These are phyloP conservation scores for Polia nebulosa DNA, from an alignment of 2,888 invertebrate genomes.

Conservation along the genomic window DNA sequence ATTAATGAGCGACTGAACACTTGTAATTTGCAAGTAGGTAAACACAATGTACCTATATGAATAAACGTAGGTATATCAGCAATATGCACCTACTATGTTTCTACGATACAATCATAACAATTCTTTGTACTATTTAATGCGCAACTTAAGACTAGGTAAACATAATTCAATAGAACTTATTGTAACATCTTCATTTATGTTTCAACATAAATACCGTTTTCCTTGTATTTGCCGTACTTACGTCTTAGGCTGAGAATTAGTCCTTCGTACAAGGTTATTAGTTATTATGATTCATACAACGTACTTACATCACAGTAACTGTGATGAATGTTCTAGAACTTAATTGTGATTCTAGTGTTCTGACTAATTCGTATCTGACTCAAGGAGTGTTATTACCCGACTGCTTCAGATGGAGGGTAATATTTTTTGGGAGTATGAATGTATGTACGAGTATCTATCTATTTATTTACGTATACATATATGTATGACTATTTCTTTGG, in stretches of 20 bases:
- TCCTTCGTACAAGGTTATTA: conserved; percentile 32
- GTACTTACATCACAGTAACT: not conserved
- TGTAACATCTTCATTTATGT: conserved; percentile 8
- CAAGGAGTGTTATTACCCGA: no score
- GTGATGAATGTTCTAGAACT: conserved; percentile 1
- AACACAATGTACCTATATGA: no score
- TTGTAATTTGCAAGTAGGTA: not conserved
- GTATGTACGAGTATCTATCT: no score
- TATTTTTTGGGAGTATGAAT: no score
- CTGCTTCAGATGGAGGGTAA: no score
- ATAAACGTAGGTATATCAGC: fast-evolving
- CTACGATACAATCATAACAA: not conserved
- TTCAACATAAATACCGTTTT: conserved; percentile 24
- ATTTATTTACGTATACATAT: no score
- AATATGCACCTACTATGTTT: not conserved
- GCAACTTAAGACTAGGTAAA: conserved; percentile 1
- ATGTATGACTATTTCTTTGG: no score
- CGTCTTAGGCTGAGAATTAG: conserved; percentile 4
- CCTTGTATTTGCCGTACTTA: conserved; percentile 23
- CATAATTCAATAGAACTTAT: conserved; percentile 19
- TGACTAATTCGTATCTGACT: not conserved
- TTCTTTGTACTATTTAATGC: conserved; percentile 19
- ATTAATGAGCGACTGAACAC: no score
- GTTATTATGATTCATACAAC: conserved; percentile 23
- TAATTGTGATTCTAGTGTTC: not conserved